Base-by-base conservation (phyloP, 2,797 vertebrate species). In the Spondyliosoma cantharus region DNA sequence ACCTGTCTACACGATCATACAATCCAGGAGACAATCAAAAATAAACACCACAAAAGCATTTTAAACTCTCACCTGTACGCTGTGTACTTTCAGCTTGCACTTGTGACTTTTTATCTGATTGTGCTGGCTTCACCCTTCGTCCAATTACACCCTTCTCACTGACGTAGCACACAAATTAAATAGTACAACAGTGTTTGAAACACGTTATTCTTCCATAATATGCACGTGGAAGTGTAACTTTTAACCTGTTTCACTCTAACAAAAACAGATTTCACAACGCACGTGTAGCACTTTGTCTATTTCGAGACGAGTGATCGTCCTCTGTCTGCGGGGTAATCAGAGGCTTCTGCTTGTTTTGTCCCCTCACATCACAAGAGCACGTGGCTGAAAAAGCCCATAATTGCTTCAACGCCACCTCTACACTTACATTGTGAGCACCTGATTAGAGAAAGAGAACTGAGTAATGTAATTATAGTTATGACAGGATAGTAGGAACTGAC, bases 401-500 rank as follows among this genome's bases (percentile, higher is more conserved):
- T 81, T 80, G 61, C 80, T 69, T 58, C 25, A 73, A 64, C 5
- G 14, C 57, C 46, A 76, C 61, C 60, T 69, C 60, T 68, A 53
- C 53, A 57, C 74, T 86, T 67, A 58, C 48, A 81, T 20, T 67
- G 61, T 68, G 70, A 81, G 56, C 79, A 83, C 74, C 80, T 87
- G 84, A 88, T 83, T 45, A 82, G 70, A 48, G 52, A 66, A 78
- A 52, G 60, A 84, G 49, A 76, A 83, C 46, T 83, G 78, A 80
- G 80, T 82, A 77, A 83, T 83, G 50, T 86, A 87, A 88, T 85
- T 84, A 78, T 58, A 80, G 89, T 66, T 81, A 65, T 78, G 82
- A 80, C 56, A 73, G 64, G 24, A 22, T 48, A 52, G 76, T 27
- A 60, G 74, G 70, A 71, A 76, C 71, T 57, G 76, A 58, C 79